Conservation (phyloP, 2,888 invertebrate species). For the Dendrolimus pini region DNA sequence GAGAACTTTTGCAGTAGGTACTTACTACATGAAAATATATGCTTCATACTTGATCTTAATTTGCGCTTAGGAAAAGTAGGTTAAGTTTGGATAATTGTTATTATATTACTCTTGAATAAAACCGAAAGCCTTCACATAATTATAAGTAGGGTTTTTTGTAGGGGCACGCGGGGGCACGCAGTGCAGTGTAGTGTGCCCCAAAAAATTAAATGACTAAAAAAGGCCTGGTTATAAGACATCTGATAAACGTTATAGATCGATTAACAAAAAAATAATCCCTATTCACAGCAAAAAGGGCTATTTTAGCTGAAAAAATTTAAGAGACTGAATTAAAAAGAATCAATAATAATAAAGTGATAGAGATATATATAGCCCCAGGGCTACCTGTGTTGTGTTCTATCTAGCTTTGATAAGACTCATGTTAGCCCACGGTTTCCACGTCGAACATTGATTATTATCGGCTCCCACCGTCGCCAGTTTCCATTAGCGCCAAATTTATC, state of each 20-base stretch:
- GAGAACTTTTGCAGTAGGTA: background rate
- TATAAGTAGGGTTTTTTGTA: too few species aligned
- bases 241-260: background rate
- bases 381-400: constrained; percentile 6
- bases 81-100: background rate
- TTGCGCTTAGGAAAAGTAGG: background rate
- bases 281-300: background rate
- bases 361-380: background rate
- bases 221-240: too few species aligned
- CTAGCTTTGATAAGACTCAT: constrained; percentile 37
- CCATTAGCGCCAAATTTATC: constrained; percentile 74
- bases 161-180: too few species aligned
- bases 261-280: background rate
- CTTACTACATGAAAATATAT: background rate
- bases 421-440: constrained; percentile 53
- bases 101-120: background rate
- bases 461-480: constrained; percentile 60
- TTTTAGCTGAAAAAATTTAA: background rate
- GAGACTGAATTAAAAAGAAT: background rate
- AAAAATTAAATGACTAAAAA: too few species aligned
- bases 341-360: background rate
- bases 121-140: too few species aligned
- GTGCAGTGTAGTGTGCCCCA: too few species aligned
- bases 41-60: background rate
- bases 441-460: constrained; percentile 72